Percentiles rank a stretch among this genome's conserved stretches.
Conservation (phyloP, 2,113 vertebrate genomes). For the Megaceryle maxima region DNA sequence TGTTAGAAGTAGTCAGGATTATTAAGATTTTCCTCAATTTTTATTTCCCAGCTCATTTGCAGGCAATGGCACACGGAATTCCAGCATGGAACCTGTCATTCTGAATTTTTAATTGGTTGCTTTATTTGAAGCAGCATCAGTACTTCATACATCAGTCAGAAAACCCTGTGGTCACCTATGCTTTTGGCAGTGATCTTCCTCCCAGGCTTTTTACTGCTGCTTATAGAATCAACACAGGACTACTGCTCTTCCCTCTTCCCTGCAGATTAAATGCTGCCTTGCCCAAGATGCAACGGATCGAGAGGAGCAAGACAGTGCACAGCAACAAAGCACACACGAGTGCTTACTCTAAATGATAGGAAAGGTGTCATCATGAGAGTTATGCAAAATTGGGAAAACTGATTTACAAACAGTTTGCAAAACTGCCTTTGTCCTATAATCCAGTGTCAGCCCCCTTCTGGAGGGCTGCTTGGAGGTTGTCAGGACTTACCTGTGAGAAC, state of each 20-base stretch:
- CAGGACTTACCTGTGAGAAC: background rate
- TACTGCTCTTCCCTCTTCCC: background rate
- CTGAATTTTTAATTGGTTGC: background rate
- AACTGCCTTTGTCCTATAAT: background rate
- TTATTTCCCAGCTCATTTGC: background rate
- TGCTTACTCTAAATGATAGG: background rate
- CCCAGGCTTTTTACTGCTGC: background rate
- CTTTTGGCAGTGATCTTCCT: background rate
- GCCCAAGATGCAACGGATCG: background rate
- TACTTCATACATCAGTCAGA: background rate
- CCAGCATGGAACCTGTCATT: background rate
- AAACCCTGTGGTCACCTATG: background rate
- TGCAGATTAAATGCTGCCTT: background rate
- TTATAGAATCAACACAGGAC: background rate
- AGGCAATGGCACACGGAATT: background rate
- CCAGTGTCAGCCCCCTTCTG: background rate
- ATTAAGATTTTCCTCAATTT: background rate
- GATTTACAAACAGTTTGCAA: background rate
- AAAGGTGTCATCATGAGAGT: background rate
- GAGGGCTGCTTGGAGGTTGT: background rate
- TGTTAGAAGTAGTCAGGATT: background rate
- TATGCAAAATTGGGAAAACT: background rate
- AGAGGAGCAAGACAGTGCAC: background rate
- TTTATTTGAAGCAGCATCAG: background rate
- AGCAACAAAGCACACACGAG: background rate